phyloP scores from a whole-genome alignment of 2,888 invertebrate genomes.

The Labia minor region DNA sequence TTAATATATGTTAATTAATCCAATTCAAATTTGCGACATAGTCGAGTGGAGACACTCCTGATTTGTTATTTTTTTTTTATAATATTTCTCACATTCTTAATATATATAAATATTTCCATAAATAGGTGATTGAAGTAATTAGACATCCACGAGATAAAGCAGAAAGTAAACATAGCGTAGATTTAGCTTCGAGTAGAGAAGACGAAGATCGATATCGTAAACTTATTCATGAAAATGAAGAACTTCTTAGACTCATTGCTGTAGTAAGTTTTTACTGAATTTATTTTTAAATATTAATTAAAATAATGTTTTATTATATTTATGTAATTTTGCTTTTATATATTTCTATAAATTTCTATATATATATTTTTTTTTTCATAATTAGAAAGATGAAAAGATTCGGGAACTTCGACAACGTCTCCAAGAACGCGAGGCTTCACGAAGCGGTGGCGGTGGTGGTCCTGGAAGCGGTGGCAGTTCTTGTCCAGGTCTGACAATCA shows the following conservation, averaged over 20 bases:
- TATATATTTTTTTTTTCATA: neutral
- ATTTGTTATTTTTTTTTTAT: too few species aligned
- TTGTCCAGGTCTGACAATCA: constrained; percentile 43
- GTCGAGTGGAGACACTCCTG: too few species aligned
- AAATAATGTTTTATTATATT: constrained; percentile 16
- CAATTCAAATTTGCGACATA: too few species aligned
- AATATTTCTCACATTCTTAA: too few species aligned
- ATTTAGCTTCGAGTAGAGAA: constrained; percentile 70
- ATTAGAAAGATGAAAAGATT: constrained; percentile 80
- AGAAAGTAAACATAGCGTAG: constrained; percentile 78
- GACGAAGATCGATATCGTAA: constrained; percentile 93
- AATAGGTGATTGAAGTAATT: constrained; percentile 81
- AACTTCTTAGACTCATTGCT: constrained; percentile 86
- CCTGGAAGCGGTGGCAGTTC: constrained; percentile 24
- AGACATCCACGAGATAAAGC: constrained; percentile 79
- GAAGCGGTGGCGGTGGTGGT: constrained; percentile 40
- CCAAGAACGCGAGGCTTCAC: constrained; percentile 58
- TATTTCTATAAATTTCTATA: constrained; percentile 19
- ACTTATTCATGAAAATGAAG: constrained; percentile 87
- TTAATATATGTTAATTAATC: too few species aligned
- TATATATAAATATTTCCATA: too few species aligned
- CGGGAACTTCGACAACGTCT: constrained; percentile 68
- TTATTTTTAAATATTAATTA: too few species aligned
- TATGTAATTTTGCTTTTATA: constrained; percentile 19
- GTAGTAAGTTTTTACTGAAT: constrained; percentile 51